phyloP scores from a whole-genome alignment of 30 jellyfish, hydroid and myxozoan species.

The Aurelia aurita complex sp. Pacific region DNA sequence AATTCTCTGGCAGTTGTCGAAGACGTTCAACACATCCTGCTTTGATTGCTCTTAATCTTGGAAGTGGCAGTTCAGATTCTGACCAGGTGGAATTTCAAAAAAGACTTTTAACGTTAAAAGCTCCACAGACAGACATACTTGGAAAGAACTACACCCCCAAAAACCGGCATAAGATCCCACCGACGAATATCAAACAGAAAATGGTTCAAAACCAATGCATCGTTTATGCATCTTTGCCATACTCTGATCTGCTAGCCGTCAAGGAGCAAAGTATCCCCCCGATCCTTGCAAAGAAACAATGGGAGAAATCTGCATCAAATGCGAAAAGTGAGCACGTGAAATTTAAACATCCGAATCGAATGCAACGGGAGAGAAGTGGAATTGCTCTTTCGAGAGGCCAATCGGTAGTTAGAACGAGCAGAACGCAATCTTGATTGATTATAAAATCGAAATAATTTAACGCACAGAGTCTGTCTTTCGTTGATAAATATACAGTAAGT shows the following conservation, averaged over 20 bases:
- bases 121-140: slow-evolving; percentile 60
- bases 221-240: slow-evolving; percentile 87
- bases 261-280: slow-evolving; percentile 73
- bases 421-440: not conserved
- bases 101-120: slow-evolving; percentile 21
- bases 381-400: slow-evolving; percentile 32
- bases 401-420: slow-evolving; percentile 13
- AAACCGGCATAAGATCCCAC: slow-evolving; percentile 80
- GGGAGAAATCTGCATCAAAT: slow-evolving; percentile 13
- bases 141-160: slow-evolving; percentile 93
- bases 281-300: slow-evolving; percentile 53
- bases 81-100: slow-evolving; percentile 18
- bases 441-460: no score
- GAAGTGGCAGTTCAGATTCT: slow-evolving; percentile 2
- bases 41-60: slow-evolving; percentile 10
- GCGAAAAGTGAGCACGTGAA: slow-evolving; percentile 10
- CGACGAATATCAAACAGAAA: slow-evolving; percentile 72
- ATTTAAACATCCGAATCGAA: not conserved
- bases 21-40: slow-evolving; percentile 67
- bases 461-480: no score
- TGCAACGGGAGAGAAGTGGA: slow-evolving; percentile 29
- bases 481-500: no score
- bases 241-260: slow-evolving; percentile 53
- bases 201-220: slow-evolving; percentile 87
- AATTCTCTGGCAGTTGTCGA: slow-evolving; percentile 40